These are phyloP conservation scores for Dallia pectoralis DNA, from an alignment of 2,797 vertebrate genomes.

Conservation along the genomic window DNA sequence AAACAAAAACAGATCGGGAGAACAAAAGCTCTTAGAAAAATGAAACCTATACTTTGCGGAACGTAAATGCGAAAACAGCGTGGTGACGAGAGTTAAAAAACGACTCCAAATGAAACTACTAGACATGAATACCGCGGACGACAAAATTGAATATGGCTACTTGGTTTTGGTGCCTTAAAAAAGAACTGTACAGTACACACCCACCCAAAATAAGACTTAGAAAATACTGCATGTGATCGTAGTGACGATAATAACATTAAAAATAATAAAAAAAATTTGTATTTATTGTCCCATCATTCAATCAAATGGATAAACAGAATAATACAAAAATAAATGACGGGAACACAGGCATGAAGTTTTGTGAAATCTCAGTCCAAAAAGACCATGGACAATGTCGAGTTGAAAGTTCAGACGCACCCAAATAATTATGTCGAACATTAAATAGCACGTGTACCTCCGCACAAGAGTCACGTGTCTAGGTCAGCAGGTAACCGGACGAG, in stretches of 20 bases:
- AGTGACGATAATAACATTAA: slow-evolving; percentile 23
- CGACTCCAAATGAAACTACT: slow-evolving; percentile 21
- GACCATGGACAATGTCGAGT: slow-evolving; percentile 43
- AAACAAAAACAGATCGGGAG: slow-evolving; percentile 39
- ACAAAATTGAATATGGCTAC: slow-evolving; percentile 35
- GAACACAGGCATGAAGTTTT: slow-evolving; percentile 34
- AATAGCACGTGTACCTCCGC: neutral
- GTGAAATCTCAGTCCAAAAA: slow-evolving; percentile 47
- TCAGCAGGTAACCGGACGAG: neutral
- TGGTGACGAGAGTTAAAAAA: slow-evolving; percentile 20
- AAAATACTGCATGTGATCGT: slow-evolving; percentile 49
- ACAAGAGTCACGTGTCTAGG: neutral
- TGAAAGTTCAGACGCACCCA: slow-evolving; percentile 10
- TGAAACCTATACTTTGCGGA: slow-evolving; percentile 42
- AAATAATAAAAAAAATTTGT: slow-evolving; percentile 24
- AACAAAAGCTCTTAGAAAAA: slow-evolving; percentile 57
- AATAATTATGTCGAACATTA: neutral
- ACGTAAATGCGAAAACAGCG: slow-evolving; percentile 34
- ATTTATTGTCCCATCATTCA: slow-evolving; percentile 23
- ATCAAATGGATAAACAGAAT: slow-evolving; percentile 30
- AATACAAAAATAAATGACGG: slow-evolving; percentile 13
- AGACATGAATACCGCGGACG: slow-evolving; percentile 26
- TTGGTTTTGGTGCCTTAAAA: slow-evolving; percentile 29
- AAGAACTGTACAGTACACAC: slow-evolving; percentile 22
- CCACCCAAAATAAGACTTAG: slow-evolving; percentile 32